Conservation (phyloP, 2,888 invertebrate species). For the Erynnis tages region DNA sequence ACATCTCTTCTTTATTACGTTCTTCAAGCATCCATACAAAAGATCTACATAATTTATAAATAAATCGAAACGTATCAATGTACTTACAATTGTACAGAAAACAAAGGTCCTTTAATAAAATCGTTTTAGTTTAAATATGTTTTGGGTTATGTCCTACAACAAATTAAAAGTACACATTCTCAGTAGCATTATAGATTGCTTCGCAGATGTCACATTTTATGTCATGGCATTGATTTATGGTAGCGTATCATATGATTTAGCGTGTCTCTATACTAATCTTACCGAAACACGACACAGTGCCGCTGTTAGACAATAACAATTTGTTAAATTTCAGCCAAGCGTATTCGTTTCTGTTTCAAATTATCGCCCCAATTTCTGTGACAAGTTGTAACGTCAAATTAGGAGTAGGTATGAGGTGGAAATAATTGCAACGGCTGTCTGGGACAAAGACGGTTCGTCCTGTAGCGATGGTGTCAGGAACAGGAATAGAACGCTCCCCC, state of each 20-base stretch:
- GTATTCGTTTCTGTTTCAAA: slow-evolving; percentile 17
- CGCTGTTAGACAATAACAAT: slow-evolving; percentile 16
- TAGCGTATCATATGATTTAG: slow-evolving; percentile 14
- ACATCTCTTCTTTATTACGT: too few species aligned
- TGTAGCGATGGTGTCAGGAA: slow-evolving; percentile 60
- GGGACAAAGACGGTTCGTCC: slow-evolving; percentile 57
- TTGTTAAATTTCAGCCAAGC: slow-evolving; percentile 21
- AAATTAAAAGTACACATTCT: background rate
- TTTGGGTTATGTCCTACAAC: too few species aligned
- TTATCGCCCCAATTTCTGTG: slow-evolving; percentile 22
- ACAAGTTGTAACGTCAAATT: slow-evolving; percentile 25
- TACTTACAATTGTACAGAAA: too few species aligned
- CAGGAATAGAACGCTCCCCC: slow-evolving; percentile 70
- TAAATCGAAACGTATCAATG: too few species aligned
- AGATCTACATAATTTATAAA: too few species aligned
- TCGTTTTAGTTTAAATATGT: too few species aligned
- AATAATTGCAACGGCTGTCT: slow-evolving; percentile 71
- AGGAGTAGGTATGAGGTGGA: slow-evolving; percentile 38
- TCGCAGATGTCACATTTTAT: slow-evolving; percentile 12
- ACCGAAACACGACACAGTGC: slow-evolving; percentile 6
- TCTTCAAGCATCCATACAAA: too few species aligned
- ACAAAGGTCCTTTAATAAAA: too few species aligned
- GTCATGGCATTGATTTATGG: slow-evolving; percentile 21
- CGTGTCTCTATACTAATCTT: slow-evolving; percentile 8
- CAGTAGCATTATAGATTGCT: slow-evolving; percentile 7